A percentile compares a stretch with the other conserved stretches of the same genome.
These are phyloP conservation scores for Pheosia tremula DNA, from an alignment of 2,888 invertebrate genomes.

Conservation along the genomic window DNA sequence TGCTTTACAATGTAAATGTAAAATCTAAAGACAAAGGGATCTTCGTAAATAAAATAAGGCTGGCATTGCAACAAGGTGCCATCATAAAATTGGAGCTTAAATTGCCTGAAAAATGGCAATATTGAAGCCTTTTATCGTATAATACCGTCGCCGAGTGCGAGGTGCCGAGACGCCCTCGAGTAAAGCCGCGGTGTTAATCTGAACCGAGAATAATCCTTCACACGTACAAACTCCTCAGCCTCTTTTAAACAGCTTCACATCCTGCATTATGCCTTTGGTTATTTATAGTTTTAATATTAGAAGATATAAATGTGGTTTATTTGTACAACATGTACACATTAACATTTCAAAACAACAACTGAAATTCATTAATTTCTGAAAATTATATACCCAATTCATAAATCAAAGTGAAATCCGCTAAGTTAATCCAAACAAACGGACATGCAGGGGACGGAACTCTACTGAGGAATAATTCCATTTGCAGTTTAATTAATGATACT, in stretches of 20 bases:
- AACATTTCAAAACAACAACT: background rate
- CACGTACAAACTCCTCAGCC: slow-evolving; percentile 34
- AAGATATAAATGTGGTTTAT: slow-evolving; percentile 3
- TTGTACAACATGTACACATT: background rate
- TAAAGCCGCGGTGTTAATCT: slow-evolving; percentile 28
- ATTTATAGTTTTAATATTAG: slow-evolving; percentile 16
- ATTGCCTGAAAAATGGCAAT: slow-evolving; percentile 47
- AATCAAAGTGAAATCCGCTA: slow-evolving; percentile 2
- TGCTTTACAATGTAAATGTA: no score
- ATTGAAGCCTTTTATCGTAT: slow-evolving; percentile 45
- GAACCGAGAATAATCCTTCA: slow-evolving; percentile 46
- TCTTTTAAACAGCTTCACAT: slow-evolving; percentile 22
- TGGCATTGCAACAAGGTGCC: slow-evolving; percentile 32
- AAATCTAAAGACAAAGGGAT: no score
- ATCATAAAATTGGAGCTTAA: slow-evolving; percentile 44
- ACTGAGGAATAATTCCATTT: slow-evolving; percentile 1
- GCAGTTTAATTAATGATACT: slow-evolving; percentile 5
- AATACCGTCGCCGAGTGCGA: slow-evolving; percentile 31
- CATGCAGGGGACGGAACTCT: background rate
- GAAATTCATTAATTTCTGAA: background rate
- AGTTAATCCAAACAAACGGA: slow-evolving; percentile 3
- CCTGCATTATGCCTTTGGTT: slow-evolving; percentile 21
- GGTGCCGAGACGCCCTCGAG: slow-evolving; percentile 29
- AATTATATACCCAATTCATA: background rate
- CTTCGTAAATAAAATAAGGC: background rate